Evolutionary conservation across 2,113 vertebrate genomes (phyloP).

Genomic region (Charadrius vociferus): DNA sequence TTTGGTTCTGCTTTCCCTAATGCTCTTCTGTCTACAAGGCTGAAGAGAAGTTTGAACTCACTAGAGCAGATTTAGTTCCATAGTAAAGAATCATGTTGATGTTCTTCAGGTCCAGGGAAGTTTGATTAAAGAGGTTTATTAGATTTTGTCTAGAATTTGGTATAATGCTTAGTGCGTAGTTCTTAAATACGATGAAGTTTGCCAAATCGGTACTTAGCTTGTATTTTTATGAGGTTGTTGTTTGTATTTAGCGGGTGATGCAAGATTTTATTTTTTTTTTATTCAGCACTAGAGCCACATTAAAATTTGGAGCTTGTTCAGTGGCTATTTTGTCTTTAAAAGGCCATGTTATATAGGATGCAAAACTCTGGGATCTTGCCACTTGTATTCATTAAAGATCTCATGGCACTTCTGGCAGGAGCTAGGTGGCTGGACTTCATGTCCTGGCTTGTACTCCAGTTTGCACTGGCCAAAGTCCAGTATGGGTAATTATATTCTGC

Average conservation of each 20-base stretch:
- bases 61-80: background rate
- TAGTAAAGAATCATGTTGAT: background rate
- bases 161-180: background rate
- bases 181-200: background rate
- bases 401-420: slow-evolving; percentile 48
- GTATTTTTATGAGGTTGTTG: background rate
- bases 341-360: background rate
- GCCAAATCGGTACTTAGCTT: background rate
- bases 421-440: slow-evolving; percentile 33
- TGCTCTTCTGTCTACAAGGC: background rate
- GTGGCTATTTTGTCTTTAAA: background rate
- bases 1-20: background rate
- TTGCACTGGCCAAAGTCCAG: slow-evolving; percentile 58
- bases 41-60: background rate
- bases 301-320: background rate
- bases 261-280: background rate
- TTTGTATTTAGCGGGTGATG: background rate
- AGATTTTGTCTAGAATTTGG: background rate
- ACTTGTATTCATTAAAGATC: slow-evolving; percentile 5
- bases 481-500: slow-evolving; percentile 34
- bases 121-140: background rate
- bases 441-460: slow-evolving; percentile 38
- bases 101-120: background rate
- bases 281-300: background rate
- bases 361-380: background rate